A percentile compares a stretch with the other conserved stretches of the same genome.
Evolutionary conservation across 2,113 vertebrate species (phyloP).

Genomic region (Epinephelus cyanopodus): DNA sequence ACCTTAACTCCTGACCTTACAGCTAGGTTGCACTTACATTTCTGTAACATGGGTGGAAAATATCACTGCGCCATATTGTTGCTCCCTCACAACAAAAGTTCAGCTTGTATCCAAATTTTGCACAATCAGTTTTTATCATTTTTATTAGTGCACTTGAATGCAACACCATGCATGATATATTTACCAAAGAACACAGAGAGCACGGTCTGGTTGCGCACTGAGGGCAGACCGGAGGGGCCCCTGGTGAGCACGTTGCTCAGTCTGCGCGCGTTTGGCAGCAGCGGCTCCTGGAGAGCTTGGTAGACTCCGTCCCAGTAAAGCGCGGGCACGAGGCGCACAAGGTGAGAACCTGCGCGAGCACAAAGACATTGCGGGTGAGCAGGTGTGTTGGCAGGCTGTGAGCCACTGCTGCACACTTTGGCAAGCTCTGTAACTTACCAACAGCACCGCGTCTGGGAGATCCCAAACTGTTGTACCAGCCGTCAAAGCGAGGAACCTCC

Average conservation of each 20-base stretch:
- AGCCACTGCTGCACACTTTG: not conserved
- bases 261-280: conserved; percentile 88
- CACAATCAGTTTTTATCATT: not conserved
- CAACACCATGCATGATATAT: conserved; percentile 8
- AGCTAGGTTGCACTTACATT: not conserved
- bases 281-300: conserved; percentile 85
- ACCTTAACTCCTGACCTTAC: not conserved
- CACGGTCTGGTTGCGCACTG: conserved; percentile 88
- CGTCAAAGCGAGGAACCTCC: conserved; percentile 95
- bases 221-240: conserved; percentile 85
- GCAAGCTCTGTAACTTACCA: conserved; percentile 79
- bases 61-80: not conserved
- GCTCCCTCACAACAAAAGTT: too few species aligned
- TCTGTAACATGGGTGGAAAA: not conserved
- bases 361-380: not conserved
- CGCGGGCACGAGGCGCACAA: conserved; percentile 89
- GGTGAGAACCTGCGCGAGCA: conserved; percentile 83
- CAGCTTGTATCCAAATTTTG: not conserved
- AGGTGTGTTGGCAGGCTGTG: not conserved
- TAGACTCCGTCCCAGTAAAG: conserved; percentile 91
- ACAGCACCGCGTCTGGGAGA: conserved; percentile 85
- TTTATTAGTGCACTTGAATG: not conserved
- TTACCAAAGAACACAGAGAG: conserved; percentile 94
- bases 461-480: conserved; percentile 97
- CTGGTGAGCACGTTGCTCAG: conserved; percentile 80